Percentiles rank a stretch among this genome's conserved stretches.
Evolutionary conservation across 2,113 vertebrate species (phyloP).

Genomic region (Hiodon alosoides): DNA sequence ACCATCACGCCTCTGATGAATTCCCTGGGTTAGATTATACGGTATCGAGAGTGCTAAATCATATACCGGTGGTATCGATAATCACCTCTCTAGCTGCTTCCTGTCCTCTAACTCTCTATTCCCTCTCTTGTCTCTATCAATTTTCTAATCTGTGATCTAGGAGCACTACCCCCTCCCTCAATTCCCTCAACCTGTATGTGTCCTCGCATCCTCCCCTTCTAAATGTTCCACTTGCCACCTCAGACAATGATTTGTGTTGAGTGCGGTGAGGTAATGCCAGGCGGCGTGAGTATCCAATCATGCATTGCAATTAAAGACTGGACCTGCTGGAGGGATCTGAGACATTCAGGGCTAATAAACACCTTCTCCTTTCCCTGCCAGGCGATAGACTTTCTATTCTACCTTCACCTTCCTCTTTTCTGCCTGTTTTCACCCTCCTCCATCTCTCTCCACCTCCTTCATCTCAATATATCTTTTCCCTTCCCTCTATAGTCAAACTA

Average conservation of each 20-base stretch:
- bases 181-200: background rate
- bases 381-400: conserved; percentile 38
- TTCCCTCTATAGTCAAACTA: no score
- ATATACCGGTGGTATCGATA: conserved; percentile 52
- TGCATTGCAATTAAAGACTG: conserved; percentile 59
- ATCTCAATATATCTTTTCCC: background rate
- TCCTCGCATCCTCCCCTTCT: conserved; percentile 27
- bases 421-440: background rate
- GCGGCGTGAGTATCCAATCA: conserved; percentile 40
- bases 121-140: conserved; percentile 52
- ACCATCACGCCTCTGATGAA: conserved; percentile 49
- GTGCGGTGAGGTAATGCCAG: conserved; percentile 48
- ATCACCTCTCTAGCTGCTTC: conserved; percentile 60
- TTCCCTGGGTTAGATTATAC: conserved; percentile 49
- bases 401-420: conserved; percentile 10
- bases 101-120: conserved; percentile 60
- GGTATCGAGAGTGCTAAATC: conserved; percentile 52
- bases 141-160: conserved; percentile 46
- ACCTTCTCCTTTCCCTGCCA: conserved; percentile 34
- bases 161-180: conserved; percentile 19
- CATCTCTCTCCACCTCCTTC: background rate
- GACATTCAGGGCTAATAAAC: conserved; percentile 55
- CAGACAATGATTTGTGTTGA: conserved; percentile 52
- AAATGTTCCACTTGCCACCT: conserved; percentile 52
- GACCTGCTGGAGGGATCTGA: conserved; percentile 39